These are phyloP conservation scores for Cricetomys ansorgei DNA, from an alignment of 2,113 vertebrate species.

Conservation along the genomic window DNA sequence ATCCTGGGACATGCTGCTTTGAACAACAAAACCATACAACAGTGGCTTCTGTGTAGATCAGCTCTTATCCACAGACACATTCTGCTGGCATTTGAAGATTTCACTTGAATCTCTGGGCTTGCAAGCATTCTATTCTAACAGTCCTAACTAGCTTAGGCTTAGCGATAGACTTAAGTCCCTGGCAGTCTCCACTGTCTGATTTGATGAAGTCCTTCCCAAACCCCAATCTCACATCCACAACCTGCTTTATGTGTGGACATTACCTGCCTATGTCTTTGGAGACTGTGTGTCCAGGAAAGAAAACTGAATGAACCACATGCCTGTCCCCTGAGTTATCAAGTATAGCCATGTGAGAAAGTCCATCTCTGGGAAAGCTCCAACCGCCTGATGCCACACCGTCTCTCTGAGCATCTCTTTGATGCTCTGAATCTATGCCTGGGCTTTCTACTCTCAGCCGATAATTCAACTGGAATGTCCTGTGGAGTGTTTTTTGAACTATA, in stretches of 20 bases:
- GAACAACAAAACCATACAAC: neutral
- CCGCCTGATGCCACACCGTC: neutral
- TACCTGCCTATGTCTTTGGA: neutral
- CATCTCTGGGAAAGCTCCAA: neutral
- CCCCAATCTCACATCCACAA: neutral
- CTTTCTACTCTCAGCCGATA: neutral
- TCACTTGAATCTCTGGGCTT: neutral
- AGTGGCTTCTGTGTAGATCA: too few relatives aligned
- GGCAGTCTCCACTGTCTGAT: neutral
- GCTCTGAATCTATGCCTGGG: neutral
- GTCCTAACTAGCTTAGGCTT: neutral
- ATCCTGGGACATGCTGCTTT: neutral
- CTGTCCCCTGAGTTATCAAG: neutral
- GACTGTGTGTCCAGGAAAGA: neutral
- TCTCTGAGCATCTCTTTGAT: neutral
- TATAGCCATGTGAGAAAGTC: neutral
- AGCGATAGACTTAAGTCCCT: neutral
- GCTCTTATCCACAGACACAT: neutral
- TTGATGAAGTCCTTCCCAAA: neutral
- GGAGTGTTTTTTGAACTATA: neutral
- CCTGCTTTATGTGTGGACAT: neutral
- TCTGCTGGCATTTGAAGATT: neutral
- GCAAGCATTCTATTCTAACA: neutral
- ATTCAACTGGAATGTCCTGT: constrained; percentile 5
- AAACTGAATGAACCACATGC: neutral